Evolutionary conservation across 2,113 vertebrate genomes (phyloP).

Genomic region (Eira barbara): DNA sequence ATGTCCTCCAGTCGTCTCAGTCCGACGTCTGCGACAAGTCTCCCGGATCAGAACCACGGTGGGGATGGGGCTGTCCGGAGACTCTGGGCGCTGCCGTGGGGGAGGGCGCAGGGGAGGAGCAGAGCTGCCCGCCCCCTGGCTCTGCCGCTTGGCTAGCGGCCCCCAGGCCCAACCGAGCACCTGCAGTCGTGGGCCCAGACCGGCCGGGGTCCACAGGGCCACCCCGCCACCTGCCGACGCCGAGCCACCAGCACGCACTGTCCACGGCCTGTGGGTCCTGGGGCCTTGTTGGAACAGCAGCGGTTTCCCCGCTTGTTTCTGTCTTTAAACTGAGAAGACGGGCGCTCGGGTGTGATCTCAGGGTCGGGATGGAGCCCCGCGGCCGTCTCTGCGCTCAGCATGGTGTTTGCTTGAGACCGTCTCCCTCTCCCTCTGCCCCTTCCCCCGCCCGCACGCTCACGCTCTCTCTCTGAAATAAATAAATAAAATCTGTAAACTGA

Average conservation of each 20-base stretch:
- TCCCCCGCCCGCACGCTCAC: background rate
- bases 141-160: too few species aligned
- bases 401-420: background rate
- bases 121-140: too few species aligned
- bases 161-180: too few species aligned
- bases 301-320: background rate
- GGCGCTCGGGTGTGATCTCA: background rate
- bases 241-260: fast-evolving
- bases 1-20: background rate
- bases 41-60: background rate
- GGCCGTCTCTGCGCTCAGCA: background rate
- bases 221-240: background rate
- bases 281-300: background rate
- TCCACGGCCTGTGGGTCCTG: fast-evolving
- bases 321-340: background rate
- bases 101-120: too few species aligned
- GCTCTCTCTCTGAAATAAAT: background rate
- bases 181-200: background rate
- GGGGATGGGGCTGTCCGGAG: too few species aligned
- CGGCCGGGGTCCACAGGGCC: background rate
- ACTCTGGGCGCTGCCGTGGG: background rate
- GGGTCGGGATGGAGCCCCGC: background rate
- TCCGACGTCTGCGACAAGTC: background rate
- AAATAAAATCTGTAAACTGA: background rate
- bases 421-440: background rate